Base-by-base conservation (phyloP, 2,797 vertebrate species). In the Cirrhinus mrigala region DNA sequence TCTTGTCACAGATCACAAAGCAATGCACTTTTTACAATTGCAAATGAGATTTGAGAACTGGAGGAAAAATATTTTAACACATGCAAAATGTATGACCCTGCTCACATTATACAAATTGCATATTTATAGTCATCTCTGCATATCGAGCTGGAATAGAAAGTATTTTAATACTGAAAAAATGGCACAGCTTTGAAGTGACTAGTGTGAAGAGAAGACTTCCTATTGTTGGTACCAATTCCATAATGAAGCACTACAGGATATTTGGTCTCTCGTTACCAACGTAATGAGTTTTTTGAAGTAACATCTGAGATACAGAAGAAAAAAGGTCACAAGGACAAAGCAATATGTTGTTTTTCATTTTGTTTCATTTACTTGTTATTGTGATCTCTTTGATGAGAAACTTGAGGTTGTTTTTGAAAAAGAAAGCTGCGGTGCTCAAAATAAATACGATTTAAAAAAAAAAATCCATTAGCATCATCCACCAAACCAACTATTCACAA, bases 241-340 rank as follows among this genome's bases (percentile, higher is more conserved):
- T 27, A 24, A 86, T 50, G 27, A 74, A 74, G 50, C 11, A 60
- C 33, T 3, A 27, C 66, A 50, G 48, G 18, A 70, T 64, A 54
- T 16, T 76, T 75, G 40, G 50, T 40, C 76, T 87, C 77, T 58
- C 29, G 3, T 78, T 70, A 52, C 22, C 60, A 44, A 22, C 1
- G 22, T 68, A 85, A 85, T 54, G 24, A 70, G 44, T 64, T 76
- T 84, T 71, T 2, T 46, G 62, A 54, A 81, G 27, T 60, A 54
- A 37, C 52, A 71, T 60, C 27, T 58, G 75, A 64, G 8, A 46
- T 24, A 69, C 52, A 86, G 37, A 69, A 40, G 46, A 54, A 22
- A 70, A 33, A 79, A 70, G 20, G 27, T 74, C 70, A 70, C 15
- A 62, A 80, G 22, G 68, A 37, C 40, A 68, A 68, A 66, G 37